These are phyloP conservation scores for Perithous albicinctus DNA, from an alignment of 2,888 invertebrate genomes.

Conservation along the genomic window DNA sequence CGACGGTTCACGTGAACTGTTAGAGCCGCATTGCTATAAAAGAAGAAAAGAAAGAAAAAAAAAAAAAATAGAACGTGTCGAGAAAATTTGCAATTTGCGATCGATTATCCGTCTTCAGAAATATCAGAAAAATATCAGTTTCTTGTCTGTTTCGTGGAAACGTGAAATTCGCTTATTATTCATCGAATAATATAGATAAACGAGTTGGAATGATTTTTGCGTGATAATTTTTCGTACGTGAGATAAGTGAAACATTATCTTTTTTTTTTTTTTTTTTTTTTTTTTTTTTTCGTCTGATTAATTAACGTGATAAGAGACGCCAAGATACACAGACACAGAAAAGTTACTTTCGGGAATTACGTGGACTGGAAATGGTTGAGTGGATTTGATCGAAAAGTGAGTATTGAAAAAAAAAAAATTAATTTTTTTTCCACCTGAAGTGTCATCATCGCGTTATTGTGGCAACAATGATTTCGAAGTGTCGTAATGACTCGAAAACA, in stretches of 20 bases:
- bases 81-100: not conserved
- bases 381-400: slow-evolving; percentile 61
- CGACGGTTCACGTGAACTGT: slow-evolving; percentile 68
- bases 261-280: no score
- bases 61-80: slow-evolving; percentile 17
- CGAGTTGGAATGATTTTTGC: not conserved
- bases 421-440: not conserved
- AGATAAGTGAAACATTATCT: slow-evolving; percentile 34
- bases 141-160: not conserved
- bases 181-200: not conserved
- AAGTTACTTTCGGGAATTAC: slow-evolving; percentile 26
- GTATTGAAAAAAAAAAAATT: slow-evolving; percentile 15
- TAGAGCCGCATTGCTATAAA: slow-evolving; percentile 25
- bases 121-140: no score
- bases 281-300: slow-evolving; percentile 2
- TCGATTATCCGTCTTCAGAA: not conserved
- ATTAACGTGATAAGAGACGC: slow-evolving; percentile 23
- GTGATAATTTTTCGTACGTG: slow-evolving; percentile 16
- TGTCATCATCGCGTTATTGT: not conserved
- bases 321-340: not conserved
- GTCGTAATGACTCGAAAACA: not conserved
- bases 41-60: no score
- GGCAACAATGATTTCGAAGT: not conserved
- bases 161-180: not conserved
- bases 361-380: slow-evolving; percentile 49